These are phyloP conservation scores for Smittia sp. DNA, from an alignment of 2,888 invertebrate genomes.

Conservation along the genomic window DNA sequence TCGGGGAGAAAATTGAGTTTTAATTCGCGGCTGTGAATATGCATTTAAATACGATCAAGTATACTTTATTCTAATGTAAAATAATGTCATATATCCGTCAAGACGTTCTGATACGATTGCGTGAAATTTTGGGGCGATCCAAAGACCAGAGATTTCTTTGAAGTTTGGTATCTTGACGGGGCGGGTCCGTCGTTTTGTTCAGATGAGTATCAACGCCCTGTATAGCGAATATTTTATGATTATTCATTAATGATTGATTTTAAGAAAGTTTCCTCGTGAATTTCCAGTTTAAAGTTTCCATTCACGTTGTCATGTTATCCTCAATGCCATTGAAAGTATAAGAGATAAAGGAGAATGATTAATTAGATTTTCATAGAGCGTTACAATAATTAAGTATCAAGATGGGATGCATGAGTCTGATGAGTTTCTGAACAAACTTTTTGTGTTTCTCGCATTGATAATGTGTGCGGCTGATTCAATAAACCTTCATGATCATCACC, in stretches of 20 bases:
- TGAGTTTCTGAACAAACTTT: constrained; percentile 4
- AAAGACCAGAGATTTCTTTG: too few relatives aligned
- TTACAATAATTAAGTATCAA: constrained; percentile 29
- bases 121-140: too few relatives aligned
- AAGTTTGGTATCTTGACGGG: too few relatives aligned
- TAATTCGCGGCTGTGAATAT: constrained; percentile 19
- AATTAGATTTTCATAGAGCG: constrained; percentile 36
- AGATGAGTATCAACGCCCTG: too few relatives aligned
- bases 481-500: background rate
- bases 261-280: background rate
- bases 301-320: background rate
- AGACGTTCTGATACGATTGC: background rate
- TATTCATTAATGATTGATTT: background rate
- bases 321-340: constrained; percentile 1
- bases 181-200: too few relatives aligned
- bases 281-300: background rate
- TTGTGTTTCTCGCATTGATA: background rate
- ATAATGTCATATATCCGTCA: constrained; percentile 1
- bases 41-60: constrained; percentile 15
- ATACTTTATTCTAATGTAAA: constrained; percentile 1
- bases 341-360: constrained; percentile 33
- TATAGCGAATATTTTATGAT: background rate
- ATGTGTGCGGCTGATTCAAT: background rate
- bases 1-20: background rate
- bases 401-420: background rate